Evolutionary conservation across 1,140 invertebrate genomes (phyloP), one percentile per base, ranked within the genome.

Genomic region (Lordiphosa stackelbergi): DNA sequence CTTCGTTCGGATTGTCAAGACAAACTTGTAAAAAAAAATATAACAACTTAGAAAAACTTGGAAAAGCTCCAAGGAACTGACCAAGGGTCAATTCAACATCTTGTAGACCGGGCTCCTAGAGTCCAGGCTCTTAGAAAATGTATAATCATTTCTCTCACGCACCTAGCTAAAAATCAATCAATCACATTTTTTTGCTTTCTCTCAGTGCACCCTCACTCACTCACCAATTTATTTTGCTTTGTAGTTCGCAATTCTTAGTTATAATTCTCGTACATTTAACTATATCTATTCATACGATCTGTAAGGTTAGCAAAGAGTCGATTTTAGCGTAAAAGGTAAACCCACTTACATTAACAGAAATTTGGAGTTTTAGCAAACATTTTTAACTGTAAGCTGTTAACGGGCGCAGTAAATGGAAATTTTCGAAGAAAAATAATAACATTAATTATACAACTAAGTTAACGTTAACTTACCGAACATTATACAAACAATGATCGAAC

Each of bases 1-100:
- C 85, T 86, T 86, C 85, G 85, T 86, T 84, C 72, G 77, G 77
- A 83, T 81, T 40, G 66, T 51, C 19, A 66, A 58, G 22, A 47
- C 28, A 11, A 45, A 53, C 47, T 69, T 47, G 40, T 59, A 48
- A 69, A 41, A 28, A 28, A 13, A 24, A 35, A 49, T 19, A 16
- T 22, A 47, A 16, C 24, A 28, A 53, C 38, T 47, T 46, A 31
- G 31, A 38, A 24, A 54, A 42, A 28, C 28, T 16, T 8, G 24
- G 31, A 6, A 46, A 46, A 12, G 34, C 8, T 28, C 2, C 22
- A 24, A 45, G 42, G 42, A 45, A 13, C 51, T 58, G 43, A 35
- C 35, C 38, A 9, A 46, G 51, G 38, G 49, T 38, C 22, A 24
- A 24, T 24, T 24, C 22, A 31, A 31, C 28, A 31, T 31, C 7